Evolutionary conservation across 2,113 vertebrate species (phyloP).

Genomic region (Mastomys natalensis): DNA sequence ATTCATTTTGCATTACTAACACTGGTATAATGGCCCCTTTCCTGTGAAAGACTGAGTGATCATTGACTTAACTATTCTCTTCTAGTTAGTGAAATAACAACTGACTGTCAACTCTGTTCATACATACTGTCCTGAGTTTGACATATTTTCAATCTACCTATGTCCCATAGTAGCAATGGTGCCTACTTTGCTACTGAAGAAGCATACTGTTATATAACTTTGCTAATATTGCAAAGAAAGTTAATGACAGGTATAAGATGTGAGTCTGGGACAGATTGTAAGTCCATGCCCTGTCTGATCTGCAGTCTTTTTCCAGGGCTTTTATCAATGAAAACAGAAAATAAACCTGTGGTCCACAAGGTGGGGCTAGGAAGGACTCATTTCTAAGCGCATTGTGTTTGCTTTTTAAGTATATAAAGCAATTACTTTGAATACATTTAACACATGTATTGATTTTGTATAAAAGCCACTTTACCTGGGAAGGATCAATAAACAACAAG

Average conservation of each 20-base stretch:
- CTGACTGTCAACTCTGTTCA: neutral
- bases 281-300: neutral
- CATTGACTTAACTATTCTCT: neutral
- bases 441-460: slow-evolving; percentile 69
- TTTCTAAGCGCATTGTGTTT: neutral
- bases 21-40: neutral
- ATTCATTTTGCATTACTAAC: neutral
- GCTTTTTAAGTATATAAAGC: slow-evolving; percentile 56
- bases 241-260: neutral
- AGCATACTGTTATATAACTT: neutral
- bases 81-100: neutral
- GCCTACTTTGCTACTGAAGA: neutral
- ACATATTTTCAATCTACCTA: neutral
- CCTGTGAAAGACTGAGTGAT: neutral
- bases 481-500: slow-evolving; percentile 72
- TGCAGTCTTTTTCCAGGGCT: neutral
- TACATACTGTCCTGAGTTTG: neutral
- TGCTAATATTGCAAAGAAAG: neutral
- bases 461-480: slow-evolving; percentile 75
- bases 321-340: slow-evolving; percentile 34
- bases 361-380: neutral
- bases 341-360: neutral
- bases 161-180: neutral
- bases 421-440: slow-evolving; percentile 77
- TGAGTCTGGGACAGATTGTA: neutral